A percentile compares a stretch with the other conserved stretches of the same genome.
phyloP scores from a whole-genome alignment of 2,888 invertebrate genomes.

The Limnephilus marmoratus region DNA sequence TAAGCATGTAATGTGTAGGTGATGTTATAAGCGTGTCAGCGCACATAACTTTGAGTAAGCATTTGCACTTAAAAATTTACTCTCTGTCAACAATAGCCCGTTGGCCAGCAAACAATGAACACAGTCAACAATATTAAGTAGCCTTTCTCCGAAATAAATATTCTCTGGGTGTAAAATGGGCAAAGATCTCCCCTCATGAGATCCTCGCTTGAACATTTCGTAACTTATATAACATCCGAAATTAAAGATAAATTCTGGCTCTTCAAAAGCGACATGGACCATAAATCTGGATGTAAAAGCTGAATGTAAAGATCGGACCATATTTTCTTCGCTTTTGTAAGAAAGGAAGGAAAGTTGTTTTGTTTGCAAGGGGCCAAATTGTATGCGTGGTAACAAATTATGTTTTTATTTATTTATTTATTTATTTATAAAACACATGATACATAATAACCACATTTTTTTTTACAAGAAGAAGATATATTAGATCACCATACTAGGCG shows the following conservation, averaged over 20 bases:
- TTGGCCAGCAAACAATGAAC: background rate
- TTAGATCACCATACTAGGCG: too few species aligned
- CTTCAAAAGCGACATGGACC: slow-evolving; percentile 2
- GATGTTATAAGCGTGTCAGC: background rate
- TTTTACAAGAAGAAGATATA: too few species aligned
- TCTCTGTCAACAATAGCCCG: background rate
- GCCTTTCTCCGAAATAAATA: background rate
- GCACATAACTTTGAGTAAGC: background rate
- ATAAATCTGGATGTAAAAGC: background rate
- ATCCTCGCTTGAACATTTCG: background rate
- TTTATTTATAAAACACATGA: too few species aligned
- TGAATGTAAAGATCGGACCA: background rate
- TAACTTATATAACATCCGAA: background rate
- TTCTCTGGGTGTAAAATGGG: background rate
- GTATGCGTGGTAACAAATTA: background rate
- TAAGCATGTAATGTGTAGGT: background rate
- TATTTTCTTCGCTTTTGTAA: background rate
- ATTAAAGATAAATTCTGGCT: background rate
- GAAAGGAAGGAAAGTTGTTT: background rate
- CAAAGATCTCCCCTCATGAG: background rate
- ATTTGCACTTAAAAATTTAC: background rate
- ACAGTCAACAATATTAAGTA: background rate
- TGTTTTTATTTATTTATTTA: too few species aligned
- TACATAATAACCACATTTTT: too few species aligned
- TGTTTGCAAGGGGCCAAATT: background rate